Conservation (phyloP, 1,140 invertebrate species). For the Drosophila neocordata region DNA sequence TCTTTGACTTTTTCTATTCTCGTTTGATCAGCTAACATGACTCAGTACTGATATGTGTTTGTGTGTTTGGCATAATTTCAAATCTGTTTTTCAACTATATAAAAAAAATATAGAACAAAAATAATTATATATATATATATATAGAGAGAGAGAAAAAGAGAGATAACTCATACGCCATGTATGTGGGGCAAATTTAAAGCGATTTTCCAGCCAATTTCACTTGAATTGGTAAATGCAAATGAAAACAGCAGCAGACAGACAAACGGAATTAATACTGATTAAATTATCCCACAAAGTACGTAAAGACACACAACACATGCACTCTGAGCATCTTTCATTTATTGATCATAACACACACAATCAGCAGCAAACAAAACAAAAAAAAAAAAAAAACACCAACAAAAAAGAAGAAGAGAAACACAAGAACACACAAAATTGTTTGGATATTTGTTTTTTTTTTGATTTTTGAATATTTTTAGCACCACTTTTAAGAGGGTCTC, state of each 20-base stretch:
- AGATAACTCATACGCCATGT: slow-evolving; percentile 3
- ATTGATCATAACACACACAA: slow-evolving; percentile 2
- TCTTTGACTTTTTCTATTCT: background rate
- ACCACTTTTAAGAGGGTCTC: background rate
- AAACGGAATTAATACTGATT: background rate
- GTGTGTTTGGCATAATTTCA: background rate
- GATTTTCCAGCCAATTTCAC: slow-evolving; percentile 6
- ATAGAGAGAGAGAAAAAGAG: too few species aligned
- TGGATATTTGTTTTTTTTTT: too few species aligned
- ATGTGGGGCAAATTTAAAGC: slow-evolving; percentile 5
- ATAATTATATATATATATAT: slow-evolving; percentile 11
- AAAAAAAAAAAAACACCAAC: background rate
- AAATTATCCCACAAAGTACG: background rate
- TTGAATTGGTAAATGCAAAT: background rate
- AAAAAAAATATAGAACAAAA: background rate
- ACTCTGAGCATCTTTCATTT: background rate
- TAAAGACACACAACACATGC: slow-evolving; percentile 4
- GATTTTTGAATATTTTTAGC: slow-evolving; percentile 6
- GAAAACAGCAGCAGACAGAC: background rate
- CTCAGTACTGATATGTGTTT: background rate
- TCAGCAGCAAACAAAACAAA: too few species aligned
- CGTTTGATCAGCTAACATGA: background rate
- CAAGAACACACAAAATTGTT: too few species aligned
- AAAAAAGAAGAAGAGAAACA: background rate
- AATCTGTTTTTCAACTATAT: too few species aligned